Evolutionary conservation across 2,888 invertebrate species (phyloP).

Genomic region (Bellardia bayeri): DNA sequence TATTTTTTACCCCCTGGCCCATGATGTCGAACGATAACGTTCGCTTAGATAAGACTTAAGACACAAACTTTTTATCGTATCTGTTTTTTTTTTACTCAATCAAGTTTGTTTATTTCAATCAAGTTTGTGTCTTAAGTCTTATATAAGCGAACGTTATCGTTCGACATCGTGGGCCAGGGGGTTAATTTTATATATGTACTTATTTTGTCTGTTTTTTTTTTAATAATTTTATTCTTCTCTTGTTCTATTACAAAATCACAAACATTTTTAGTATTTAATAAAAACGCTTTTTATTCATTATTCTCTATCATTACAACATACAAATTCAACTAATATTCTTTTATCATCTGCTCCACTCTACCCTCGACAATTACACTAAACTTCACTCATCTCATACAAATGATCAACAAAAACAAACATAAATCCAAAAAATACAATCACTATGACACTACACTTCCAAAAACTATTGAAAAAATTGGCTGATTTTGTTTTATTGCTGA

Average conservation of each 20-base stretch:
- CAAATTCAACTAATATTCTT: constrained; percentile 46
- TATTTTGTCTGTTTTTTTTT: background rate
- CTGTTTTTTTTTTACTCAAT: no score
- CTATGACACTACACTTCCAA: constrained; percentile 33
- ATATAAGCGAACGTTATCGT: no score
- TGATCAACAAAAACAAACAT: constrained; percentile 69
- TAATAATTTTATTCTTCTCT: constrained; percentile 11
- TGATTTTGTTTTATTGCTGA: constrained; percentile 14
- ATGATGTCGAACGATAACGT: no score
- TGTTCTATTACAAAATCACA: constrained; percentile 53
- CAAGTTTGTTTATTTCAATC: no score
- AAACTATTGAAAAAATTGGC: background rate
- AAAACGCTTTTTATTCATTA: constrained; percentile 57
- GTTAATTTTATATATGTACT: background rate
- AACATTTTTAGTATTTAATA: constrained; percentile 49
- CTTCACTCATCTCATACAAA: constrained; percentile 74
- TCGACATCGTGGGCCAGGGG: no score
- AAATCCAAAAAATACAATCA: constrained; percentile 67
- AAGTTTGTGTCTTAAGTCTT: no score
- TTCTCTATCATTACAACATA: constrained; percentile 34
- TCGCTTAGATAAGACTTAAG: no score
- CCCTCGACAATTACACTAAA: constrained; percentile 73
- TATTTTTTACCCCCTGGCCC: no score
- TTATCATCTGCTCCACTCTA: constrained; percentile 74
- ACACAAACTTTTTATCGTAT: no score